Evolutionary conservation across 2,113 vertebrate species (phyloP), one percentile per base, ranked within the genome.

Genomic region (Boulengeromyrus knoepffleri): DNA sequence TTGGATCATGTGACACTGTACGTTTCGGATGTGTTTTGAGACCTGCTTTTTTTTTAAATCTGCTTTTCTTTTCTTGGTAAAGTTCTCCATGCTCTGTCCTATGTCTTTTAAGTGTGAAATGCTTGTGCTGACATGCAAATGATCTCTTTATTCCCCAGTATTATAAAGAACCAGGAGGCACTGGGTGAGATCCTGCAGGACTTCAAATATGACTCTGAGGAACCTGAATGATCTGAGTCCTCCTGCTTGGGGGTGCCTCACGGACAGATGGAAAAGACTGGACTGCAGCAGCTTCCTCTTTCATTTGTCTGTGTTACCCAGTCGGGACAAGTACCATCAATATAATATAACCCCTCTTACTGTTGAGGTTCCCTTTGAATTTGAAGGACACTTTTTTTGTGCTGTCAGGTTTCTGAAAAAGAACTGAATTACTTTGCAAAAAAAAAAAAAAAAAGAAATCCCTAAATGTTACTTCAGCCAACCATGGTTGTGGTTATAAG

Each of bases 171-270:
- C 96, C 97, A 97, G 93, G 97, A 98, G 92, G 97, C 96, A 92
- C 96, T 98, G 96, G 98, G 97, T 92, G 97, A 99, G 95, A 97
- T 98, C 96, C 97, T 99, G 94, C 97, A 99, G 95, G 98, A 99
- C 95, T 98, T 99, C 93, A 99, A 97, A 94, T 99, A 98, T 90
- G 98, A 99, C 95, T 97, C 97, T 0, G 99, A 99, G 94, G 97
- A 98, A 94, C 94, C 91, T 9, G 96, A 97, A 92, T 98, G 97
- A 98, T 91, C 27, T 88, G 58, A 42, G 21, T 10, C 93, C 94
- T 19, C 93, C 92, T 88, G 92, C 91, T 94, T 94, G 24, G 92
- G 46, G 47, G 88, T 93, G 92, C 92, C 49, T 27, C 88, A 90
- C 88, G 85, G 52, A 91, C 87, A 85, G 91, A 92, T 88, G 17